Conservation (phyloP, 2,797 vertebrate species). For the Liparis tanakae region DNA sequence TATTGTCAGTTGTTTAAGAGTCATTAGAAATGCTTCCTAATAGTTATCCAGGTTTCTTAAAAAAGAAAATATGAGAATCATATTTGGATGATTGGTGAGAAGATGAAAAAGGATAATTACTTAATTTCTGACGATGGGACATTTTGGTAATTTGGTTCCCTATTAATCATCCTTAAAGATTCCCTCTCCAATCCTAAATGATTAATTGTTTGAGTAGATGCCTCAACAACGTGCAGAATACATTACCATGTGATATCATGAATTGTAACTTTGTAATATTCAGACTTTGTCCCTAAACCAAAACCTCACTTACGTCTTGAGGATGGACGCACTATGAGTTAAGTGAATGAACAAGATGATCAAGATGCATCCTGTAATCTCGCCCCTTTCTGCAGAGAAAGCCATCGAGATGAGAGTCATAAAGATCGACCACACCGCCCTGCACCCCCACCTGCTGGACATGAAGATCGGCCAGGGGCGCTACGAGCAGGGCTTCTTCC, state of each 20-base stretch:
- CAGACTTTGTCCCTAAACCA: not conserved
- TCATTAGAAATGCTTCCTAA: constrained; percentile 7
- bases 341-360: not conserved
- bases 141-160: constrained; percentile 1
- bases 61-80: constrained; percentile 9
- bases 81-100: not conserved
- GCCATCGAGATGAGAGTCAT: constrained; percentile 93
- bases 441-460: constrained; percentile 97
- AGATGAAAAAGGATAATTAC: not conserved
- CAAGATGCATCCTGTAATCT: constrained; percentile 1
- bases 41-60: constrained; percentile 10
- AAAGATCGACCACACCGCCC: constrained; percentile 98
- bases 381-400: constrained; percentile 85
- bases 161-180: not conserved
- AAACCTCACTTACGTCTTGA: not conserved
- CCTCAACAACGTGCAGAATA: not conserved
- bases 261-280: constrained; percentile 9
- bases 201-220: not conserved
- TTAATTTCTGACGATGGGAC: not conserved
- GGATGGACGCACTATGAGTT: constrained; percentile 1
- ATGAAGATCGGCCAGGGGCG: constrained; percentile 99
- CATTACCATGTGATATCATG: not conserved
- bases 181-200: not conserved
- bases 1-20: constrained; percentile 31
- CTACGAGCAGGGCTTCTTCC: constrained; percentile 97